Conservation (phyloP, 2,888 invertebrate species). For the Oligia strigilis region DNA sequence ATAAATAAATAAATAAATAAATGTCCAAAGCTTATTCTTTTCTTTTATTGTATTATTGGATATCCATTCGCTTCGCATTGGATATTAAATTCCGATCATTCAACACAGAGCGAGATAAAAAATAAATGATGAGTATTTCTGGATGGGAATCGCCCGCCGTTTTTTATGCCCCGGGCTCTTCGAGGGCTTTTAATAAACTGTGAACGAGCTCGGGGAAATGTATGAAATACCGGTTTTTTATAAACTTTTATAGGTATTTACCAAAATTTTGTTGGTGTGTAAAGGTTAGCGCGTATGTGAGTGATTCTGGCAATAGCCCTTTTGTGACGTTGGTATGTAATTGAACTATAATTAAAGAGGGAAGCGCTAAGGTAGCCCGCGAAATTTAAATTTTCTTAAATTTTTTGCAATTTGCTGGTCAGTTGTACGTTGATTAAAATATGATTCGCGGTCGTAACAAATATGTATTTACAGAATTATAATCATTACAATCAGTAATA, state of each 20-base stretch:
- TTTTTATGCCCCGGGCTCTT: conserved; percentile 37
- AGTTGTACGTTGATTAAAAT: no score
- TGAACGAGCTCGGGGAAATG: conserved; percentile 37
- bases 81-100: conserved; percentile 67
- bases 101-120: conserved; percentile 48
- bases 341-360: no score
- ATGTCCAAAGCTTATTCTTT: conserved; percentile 36
- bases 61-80: conserved; percentile 50
- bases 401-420: no score
- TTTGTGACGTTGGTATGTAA: no score
- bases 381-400: no score
- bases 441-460: no score
- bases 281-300: not conserved
- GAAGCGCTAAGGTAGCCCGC: no score
- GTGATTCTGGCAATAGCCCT: not conserved
- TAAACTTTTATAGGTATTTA: conserved; percentile 20
- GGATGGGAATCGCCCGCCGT: conserved; percentile 35
- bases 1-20: no score
- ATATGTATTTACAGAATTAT: no score
- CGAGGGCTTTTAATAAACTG: conserved; percentile 58
- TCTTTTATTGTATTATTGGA: conserved; percentile 55
- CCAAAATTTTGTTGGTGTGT: not conserved
- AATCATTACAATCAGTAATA: no score
- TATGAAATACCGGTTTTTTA: conserved; percentile 38
- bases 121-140: conserved; percentile 49